A percentile compares a stretch with the other conserved stretches of the same genome.
Conservation (phyloP, 35 echinoderm and acorn worm species). For the Patiria miniata region DNA sequence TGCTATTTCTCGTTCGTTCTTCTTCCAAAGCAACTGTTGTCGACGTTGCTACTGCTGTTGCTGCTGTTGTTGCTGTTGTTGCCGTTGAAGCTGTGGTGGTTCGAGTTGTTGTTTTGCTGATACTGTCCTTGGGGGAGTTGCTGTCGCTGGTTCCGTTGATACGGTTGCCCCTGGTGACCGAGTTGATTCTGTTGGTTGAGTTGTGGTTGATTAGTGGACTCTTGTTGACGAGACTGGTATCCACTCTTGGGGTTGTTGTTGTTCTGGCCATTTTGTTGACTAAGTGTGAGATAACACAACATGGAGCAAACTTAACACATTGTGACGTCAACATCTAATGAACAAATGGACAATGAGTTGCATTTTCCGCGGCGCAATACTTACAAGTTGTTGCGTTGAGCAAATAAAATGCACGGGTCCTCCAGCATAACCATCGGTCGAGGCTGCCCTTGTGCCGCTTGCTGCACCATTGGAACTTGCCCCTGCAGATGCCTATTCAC, state of each 20-base stretch:
- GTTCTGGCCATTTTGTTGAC: neutral
- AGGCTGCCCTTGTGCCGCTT: neutral
- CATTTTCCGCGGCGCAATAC: neutral
- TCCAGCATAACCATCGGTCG: neutral
- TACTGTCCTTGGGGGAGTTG: neutral
- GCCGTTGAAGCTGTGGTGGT: neutral
- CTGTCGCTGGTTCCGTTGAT: neutral
- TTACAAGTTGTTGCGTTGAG: neutral
- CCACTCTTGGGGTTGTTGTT: neutral
- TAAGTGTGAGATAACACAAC: neutral
- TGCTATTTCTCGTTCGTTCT: neutral
- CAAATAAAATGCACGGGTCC: neutral
- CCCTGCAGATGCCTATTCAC: neutral
- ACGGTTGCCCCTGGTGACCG: neutral
- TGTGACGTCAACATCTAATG: too few species aligned
- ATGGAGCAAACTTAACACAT: neutral
- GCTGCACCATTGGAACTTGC: neutral
- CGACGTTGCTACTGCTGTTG: neutral
- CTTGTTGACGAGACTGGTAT: neutral
- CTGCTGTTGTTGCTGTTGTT: neutral
- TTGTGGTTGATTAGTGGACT: conserved; percentile 4
- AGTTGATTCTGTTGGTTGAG: neutral
- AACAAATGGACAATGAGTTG: too few species aligned
- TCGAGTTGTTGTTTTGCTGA: neutral
- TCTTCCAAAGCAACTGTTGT: neutral